phyloP scores from a whole-genome alignment of 2,113 vertebrate genomes.

The Trichechus manatus region DNA sequence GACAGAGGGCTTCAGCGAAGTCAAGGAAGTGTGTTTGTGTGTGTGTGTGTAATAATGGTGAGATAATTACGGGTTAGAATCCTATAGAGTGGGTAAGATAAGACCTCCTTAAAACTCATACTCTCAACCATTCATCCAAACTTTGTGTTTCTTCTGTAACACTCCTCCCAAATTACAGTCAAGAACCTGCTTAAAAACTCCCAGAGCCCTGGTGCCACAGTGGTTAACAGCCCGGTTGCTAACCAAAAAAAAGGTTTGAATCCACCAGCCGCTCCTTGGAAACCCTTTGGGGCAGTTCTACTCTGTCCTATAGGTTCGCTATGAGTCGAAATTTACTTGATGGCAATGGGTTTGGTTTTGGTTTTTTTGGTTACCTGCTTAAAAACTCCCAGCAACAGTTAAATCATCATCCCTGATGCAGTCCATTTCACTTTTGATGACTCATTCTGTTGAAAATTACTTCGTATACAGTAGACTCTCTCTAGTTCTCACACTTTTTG shows the following conservation, averaged over 20 bases:
- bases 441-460: background rate
- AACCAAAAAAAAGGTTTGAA: no score
- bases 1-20: background rate
- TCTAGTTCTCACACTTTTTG: background rate
- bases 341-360: no score
- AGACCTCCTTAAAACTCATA: background rate
- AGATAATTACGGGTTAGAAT: background rate
- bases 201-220: background rate
- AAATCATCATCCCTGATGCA: background rate
- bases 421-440: background rate
- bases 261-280: no score
- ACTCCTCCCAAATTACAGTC: background rate
- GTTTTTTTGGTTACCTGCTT: background rate
- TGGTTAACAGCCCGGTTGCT: no score
- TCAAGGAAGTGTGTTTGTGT: background rate
- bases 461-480: background rate
- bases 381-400: background rate
- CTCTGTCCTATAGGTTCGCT: no score
- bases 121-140: background rate
- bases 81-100: no score
- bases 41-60: background rate
- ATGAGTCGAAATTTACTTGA: no score
- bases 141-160: constrained; percentile 23
- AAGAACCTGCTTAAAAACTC: background rate
- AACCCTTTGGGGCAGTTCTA: no score